Evolutionary conservation across 53 echinoderm and acorn worm genomes (phyloP), one percentile per base, ranked within the genome.

Genomic region (Crossaster papposus): DNA sequence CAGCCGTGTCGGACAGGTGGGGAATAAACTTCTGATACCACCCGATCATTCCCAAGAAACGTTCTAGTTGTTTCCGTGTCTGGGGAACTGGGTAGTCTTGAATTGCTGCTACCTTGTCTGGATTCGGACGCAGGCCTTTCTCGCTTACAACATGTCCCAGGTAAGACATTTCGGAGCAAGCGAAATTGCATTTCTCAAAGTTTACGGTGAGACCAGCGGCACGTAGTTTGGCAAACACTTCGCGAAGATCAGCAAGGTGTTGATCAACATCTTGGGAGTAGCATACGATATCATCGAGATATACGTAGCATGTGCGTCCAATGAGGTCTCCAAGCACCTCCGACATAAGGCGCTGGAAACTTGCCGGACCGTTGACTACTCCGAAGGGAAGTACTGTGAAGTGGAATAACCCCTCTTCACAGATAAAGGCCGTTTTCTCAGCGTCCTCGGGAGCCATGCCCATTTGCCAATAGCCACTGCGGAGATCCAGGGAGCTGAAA

Each of bases 341-440:
- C 24, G 62, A 50, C 89, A 89, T 89, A 26, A 90, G 32, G 32
- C 65, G 33, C 26, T 90, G 90, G 50, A 90, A 90, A 31, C 64
- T 71, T 0, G 71, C 85, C 28, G 79, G 81, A 3, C 63, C 72
- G 65, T 83, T 85, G 32, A 74, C 51, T 4, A 91, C 26, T 26
- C 63, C 81, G 30, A 64, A 81, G 53, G 79, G 79, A n/a, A 95
- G 77, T 28, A 95, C 95, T 10, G 88, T 55, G 32, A 95, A 95
- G 29, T 95, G 79, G 30, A 83, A 95, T 0, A 95, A 34, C 0
- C 93, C 91, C 20, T 78, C 81, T 20, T 32, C 80, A 18, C 89
- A 65, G 18, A 77, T 71, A 24, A 95, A 93, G n/a, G 95, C 95
- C 20, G 95, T 93, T 30, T 91, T 95, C 15, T 62, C 54, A 68